These are phyloP conservation scores for Coregonus sp. DNA, from an alignment of 2,797 vertebrate species.

Conservation along the genomic window DNA sequence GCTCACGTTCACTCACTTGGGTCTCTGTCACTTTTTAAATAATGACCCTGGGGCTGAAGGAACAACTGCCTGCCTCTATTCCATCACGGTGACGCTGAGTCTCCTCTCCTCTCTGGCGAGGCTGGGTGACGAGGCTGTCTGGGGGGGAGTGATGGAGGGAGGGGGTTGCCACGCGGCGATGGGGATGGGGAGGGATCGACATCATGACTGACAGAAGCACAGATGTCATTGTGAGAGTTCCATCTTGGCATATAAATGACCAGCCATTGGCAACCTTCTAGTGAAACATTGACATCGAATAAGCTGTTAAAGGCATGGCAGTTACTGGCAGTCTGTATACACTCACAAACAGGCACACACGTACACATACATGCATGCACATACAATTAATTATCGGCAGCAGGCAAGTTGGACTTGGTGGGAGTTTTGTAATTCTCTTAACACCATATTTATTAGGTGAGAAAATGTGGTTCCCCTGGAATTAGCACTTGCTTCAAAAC, in stretches of 20 bases:
- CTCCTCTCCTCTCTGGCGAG: conserved; percentile 72
- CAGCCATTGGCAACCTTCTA: conserved; percentile 67
- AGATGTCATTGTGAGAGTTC: conserved; percentile 81
- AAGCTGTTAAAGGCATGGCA: conserved; percentile 23
- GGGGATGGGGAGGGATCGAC: conserved; percentile 57
- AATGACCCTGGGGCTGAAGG: conserved; percentile 89
- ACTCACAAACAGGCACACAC: not conserved
- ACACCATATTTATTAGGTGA: conserved; percentile 26
- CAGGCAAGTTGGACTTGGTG: conserved; percentile 27
- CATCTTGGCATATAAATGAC: conserved; percentile 79
- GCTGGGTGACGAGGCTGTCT: conserved; percentile 54
- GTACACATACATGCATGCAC: not conserved
- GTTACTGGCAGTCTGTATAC: conserved; percentile 2
- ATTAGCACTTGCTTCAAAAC: conserved; percentile 32
- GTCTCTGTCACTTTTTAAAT: conserved; percentile 87
- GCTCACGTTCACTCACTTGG: conserved; percentile 71
- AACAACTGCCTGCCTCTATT: conserved; percentile 85
- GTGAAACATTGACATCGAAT: conserved; percentile 51
- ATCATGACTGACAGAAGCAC: conserved; percentile 79
- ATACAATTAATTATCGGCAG: conserved; percentile 7
- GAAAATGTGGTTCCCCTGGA: conserved; percentile 38
- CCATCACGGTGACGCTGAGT: conserved; percentile 82
- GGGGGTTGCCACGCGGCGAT: conserved; percentile 72
- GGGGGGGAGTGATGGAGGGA: conserved; percentile 67
- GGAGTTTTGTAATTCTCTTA: conserved; percentile 39